Base-by-base conservation (phyloP, 2,888 invertebrate genomes). In the Philaethria dido region DNA sequence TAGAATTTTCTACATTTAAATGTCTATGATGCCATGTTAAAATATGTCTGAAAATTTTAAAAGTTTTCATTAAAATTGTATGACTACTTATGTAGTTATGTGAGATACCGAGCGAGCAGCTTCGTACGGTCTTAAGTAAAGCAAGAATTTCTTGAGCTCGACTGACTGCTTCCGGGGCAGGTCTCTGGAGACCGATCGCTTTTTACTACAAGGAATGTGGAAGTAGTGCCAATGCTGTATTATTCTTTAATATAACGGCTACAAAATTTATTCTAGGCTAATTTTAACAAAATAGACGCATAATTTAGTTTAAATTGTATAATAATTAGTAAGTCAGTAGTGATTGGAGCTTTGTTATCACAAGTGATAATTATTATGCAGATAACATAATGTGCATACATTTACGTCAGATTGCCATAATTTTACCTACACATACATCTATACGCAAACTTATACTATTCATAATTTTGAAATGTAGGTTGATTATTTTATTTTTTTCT, bases 41-140 rank as follows among this genome's bases (percentile, higher is more conserved):
- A 50, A 50, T 50, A 50, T 50, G n/a, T 0, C 16, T 33, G 16
- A 52, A 33, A 52, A 52, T 2, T 13, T 29, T 33, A 33, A 33
- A 29, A 29, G 29, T 16, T 11, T 29, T 52, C 44, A 57, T 57
- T 57, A 57, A 57, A 57, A 42, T 16, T 57, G 57, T 57, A 57
- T 25, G 16, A 44, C 11, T 42, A 44, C 25, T 45, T 42, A 59
- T 14, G n/a, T 57, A 42, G 14, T 57, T 57, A 47, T 84, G 86
- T 85, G 87, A 80, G 78, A 82, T 85, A 87, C 88, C 87, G 85
- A 78, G 29, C 33, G 25, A 78, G 82, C 77, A 79, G 82, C 78
- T 79, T 77, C 81, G 77, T 81, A 81, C 86, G 85, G 84, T 87
- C 85, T 84, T 81, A 52, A 84, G 83, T 85, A 84, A 85, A 86